Percentiles rank a stretch among this genome's conserved stretches.
Evolutionary conservation across 2,888 invertebrate species (phyloP).

Genomic region (Julus scanicus): DNA sequence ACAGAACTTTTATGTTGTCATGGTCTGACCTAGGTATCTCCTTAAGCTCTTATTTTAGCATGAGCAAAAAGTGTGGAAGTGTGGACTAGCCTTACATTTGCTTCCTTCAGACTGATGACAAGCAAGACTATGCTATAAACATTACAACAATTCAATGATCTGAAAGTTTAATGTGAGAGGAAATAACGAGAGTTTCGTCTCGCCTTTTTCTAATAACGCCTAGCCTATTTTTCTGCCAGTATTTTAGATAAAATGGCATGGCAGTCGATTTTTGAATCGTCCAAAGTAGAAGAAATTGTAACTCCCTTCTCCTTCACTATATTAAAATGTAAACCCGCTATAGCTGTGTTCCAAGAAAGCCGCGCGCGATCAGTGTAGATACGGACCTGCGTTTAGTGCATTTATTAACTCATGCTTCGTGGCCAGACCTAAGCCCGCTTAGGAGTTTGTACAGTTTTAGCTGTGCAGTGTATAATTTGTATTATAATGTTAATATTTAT

Average conservation of each 20-base stretch:
- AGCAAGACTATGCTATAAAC: no score
- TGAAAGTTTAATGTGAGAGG: background rate
- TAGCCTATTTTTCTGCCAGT: background rate
- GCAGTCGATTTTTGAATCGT: background rate
- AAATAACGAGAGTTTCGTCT: background rate
- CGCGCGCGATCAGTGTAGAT: slow-evolving; percentile 42
- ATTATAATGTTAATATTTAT: slow-evolving; percentile 51
- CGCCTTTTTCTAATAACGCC: background rate
- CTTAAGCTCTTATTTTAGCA: background rate
- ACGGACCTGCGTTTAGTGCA: slow-evolving; percentile 5
- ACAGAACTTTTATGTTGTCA: no score
- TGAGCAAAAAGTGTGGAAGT: background rate
- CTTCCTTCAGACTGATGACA: background rate
- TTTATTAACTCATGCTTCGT: slow-evolving; percentile 40
- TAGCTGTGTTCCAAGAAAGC: background rate
- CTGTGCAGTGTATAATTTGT: slow-evolving; percentile 50
- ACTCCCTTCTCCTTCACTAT: background rate
- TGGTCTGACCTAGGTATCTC: background rate
- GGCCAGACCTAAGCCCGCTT: slow-evolving; percentile 37
- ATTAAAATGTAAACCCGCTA: background rate
- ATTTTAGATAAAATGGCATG: background rate
- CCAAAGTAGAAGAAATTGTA: background rate
- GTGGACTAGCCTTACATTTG: background rate
- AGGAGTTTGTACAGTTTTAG: slow-evolving; percentile 49
- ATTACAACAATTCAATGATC: background rate